A percentile compares a stretch with the other conserved stretches of the same genome.
These are phyloP conservation scores for Steinernema scapterisci DNA, from an alignment of 2,888 invertebrate species.

Conservation along the genomic window DNA sequence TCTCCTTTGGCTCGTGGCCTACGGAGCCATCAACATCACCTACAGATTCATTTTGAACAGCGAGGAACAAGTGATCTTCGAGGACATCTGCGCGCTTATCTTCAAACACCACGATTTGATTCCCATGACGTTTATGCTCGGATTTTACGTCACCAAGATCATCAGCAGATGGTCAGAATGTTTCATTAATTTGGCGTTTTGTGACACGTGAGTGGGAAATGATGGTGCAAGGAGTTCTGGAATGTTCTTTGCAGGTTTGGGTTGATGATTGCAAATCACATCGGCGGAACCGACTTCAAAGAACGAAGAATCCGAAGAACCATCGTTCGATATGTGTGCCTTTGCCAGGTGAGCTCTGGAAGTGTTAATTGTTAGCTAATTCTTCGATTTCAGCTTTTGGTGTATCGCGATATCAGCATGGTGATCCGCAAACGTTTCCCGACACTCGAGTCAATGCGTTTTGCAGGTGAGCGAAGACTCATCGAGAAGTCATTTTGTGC, in stretches of 20 bases:
- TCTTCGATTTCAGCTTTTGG: background rate
- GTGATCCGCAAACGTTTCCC: conserved; percentile 18
- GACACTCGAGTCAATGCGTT: conserved; percentile 4
- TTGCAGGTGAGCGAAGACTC: background rate
- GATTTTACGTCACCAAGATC: conserved; percentile 24
- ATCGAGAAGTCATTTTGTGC: too few relatives aligned
- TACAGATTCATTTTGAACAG: conserved; percentile 9
- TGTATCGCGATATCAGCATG: conserved; percentile 19
- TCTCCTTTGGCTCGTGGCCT: background rate
- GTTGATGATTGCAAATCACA: background rate
- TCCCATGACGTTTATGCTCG: conserved; percentile 28
- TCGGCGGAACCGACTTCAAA: conserved; percentile 13
- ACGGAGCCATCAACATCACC: conserved; percentile 22
- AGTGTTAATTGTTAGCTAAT: background rate
- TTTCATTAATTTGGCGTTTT: conserved; percentile 15
- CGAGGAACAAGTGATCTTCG: background rate
- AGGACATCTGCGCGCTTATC: conserved; percentile 23
- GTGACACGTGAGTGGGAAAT: conserved; percentile 2
- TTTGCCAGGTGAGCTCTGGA: conserved; percentile 6
- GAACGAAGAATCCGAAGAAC: background rate
- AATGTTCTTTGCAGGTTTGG: background rate
- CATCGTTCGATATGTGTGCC: background rate
- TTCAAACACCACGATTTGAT: conserved; percentile 28
- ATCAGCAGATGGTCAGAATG: conserved; percentile 25
- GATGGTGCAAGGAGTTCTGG: background rate